Evolutionary conservation across 2,113 vertebrate genomes (phyloP).

Genomic region (Ictalurus furcatus): DNA sequence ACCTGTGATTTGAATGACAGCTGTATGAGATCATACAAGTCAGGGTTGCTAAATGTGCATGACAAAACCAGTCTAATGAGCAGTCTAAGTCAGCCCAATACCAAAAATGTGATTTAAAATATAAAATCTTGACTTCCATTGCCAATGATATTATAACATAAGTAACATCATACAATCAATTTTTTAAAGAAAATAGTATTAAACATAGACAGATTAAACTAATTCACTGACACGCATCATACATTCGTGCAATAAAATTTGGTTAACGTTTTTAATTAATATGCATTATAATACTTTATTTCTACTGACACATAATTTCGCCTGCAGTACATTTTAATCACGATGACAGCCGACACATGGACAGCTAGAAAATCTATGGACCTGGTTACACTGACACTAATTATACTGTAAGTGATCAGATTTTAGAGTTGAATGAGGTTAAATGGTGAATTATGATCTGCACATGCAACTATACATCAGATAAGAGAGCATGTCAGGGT

Average conservation of each 20-base stretch:
- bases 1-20: background rate
- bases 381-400: too few species aligned
- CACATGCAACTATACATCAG: background rate
- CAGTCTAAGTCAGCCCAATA: background rate
- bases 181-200: background rate
- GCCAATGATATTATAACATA: background rate
- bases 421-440: background rate
- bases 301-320: too few species aligned
- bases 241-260: background rate
- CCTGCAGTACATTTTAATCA: too few species aligned
- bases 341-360: too few species aligned
- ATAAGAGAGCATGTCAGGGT: background rate
- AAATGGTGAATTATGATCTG: conserved; percentile 5
- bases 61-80: background rate
- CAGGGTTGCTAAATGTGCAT: background rate
- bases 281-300: too few species aligned
- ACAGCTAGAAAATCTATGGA: too few species aligned
- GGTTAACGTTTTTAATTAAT: background rate
- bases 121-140: background rate
- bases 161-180: background rate
- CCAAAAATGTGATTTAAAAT: background rate
- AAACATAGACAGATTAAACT: background rate
- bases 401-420: too few species aligned
- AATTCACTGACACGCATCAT: background rate
- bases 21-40: background rate